Conservation (phyloP, 2,888 invertebrate species). For the Tryphoninae sp. region DNA sequence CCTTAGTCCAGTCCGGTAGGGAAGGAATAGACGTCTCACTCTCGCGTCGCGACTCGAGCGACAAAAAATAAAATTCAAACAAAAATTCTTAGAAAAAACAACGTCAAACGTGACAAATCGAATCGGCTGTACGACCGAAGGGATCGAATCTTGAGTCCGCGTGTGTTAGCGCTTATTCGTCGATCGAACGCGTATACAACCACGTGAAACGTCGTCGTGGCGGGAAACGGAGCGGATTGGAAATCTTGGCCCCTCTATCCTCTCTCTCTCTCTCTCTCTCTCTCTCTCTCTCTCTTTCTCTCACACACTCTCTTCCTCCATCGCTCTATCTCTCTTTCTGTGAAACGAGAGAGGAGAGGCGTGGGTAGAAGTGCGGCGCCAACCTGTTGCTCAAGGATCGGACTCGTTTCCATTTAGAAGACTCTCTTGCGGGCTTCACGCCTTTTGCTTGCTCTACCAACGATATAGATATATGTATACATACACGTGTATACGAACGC, state of each 20-base stretch:
- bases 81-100: not conserved
- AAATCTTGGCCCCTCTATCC: conserved; percentile 72
- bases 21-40: conserved; percentile 49
- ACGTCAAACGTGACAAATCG: conserved; percentile 61
- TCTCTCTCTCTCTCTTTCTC: not conserved
- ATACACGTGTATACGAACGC: conserved; percentile 17
- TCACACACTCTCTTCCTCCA: not conserved
- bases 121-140: conserved; percentile 59
- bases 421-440: conserved; percentile 54
- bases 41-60: conserved; percentile 35
- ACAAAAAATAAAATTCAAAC: conserved; percentile 9
- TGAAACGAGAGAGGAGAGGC: conserved; percentile 58
- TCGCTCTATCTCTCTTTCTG: conserved; percentile 14
- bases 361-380: conserved; percentile 79
- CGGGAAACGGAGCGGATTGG: conserved; percentile 72
- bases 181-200: conserved; percentile 27
- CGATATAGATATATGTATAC: conserved; percentile 16
- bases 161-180: conserved; percentile 18
- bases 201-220: conserved; percentile 34
- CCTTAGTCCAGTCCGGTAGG: conserved; percentile 11
- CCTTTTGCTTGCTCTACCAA: conserved; percentile 37
- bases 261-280: not conserved
- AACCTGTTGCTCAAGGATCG: conserved; percentile 80
- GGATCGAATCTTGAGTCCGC: conserved; percentile 31
- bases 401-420: conserved; percentile 76